A percentile compares a stretch with the other conserved stretches of the same genome.
phyloP scores from a whole-genome alignment of 2,888 invertebrate genomes.

The Drosophila incognita region DNA sequence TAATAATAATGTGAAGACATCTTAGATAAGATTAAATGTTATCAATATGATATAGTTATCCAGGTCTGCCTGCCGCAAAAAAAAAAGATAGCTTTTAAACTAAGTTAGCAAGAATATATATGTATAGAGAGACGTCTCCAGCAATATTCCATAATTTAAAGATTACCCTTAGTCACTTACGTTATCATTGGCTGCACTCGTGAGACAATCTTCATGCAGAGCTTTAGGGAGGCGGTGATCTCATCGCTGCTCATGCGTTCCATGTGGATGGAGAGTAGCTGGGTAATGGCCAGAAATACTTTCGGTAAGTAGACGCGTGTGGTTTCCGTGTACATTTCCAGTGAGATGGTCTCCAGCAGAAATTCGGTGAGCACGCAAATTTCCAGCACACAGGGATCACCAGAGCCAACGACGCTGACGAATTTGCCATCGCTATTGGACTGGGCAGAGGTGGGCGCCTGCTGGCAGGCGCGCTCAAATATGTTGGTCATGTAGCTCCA shows the following conservation, averaged over 20 bases:
- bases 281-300: constrained; percentile 89
- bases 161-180: constrained; percentile 58
- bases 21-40: not conserved
- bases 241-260: constrained; percentile 85
- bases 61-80: not conserved
- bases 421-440: constrained; percentile 72
- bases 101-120: not conserved
- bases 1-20: not conserved
- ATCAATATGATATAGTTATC: not conserved
- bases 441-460: constrained; percentile 64
- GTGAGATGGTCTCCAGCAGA: constrained; percentile 90
- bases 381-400: constrained; percentile 88
- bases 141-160: not conserved
- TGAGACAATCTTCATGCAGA: constrained; percentile 90
- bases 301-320: constrained; percentile 92
- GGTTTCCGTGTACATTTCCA: constrained; percentile 91
- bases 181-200: constrained; percentile 90
- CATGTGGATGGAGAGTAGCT: constrained; percentile 87
- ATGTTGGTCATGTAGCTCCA: constrained; percentile 92
- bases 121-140: not conserved
- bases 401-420: constrained; percentile 87
- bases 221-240: constrained; percentile 88
- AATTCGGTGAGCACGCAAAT: constrained; percentile 91
- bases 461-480: constrained; percentile 87
- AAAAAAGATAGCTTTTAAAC: not conserved